phyloP scores from a whole-genome alignment of 2,797 vertebrate species.

The Myiotriccus ornatus region DNA sequence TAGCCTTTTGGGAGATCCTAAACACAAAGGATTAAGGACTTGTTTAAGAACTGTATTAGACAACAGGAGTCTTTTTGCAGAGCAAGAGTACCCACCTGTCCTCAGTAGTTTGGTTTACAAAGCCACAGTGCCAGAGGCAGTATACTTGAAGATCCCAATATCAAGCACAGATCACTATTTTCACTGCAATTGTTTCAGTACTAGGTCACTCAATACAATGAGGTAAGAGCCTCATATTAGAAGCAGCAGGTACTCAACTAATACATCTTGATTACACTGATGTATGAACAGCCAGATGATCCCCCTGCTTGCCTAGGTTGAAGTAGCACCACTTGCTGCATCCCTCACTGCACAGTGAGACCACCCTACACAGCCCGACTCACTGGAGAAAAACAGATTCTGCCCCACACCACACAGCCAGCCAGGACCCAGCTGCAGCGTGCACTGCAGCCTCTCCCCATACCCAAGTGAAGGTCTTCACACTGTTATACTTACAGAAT shows the following conservation, averaged over 20 bases:
- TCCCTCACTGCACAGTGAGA: neutral
- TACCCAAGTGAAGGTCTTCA: neutral
- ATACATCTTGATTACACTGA: neutral
- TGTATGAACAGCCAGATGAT: neutral
- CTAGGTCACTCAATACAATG: neutral
- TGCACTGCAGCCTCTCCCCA: neutral
- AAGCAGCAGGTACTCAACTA: neutral
- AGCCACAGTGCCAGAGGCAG: neutral
- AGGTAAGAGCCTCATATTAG: neutral
- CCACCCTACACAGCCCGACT: neutral
- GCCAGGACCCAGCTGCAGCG: neutral
- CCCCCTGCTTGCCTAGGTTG: neutral
- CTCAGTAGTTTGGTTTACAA: neutral
- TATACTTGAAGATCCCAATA: neutral
- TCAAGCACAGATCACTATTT: neutral
- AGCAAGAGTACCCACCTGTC: neutral
- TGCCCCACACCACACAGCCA: neutral
- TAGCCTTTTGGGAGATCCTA: conserved; percentile 91
- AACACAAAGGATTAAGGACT: neutral
- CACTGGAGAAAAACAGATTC: neutral
- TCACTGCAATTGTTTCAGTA: neutral
- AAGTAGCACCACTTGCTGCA: neutral
- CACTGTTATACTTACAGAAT: conserved; percentile 80
- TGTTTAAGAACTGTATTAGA: neutral
- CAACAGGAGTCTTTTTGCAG: neutral